Base-by-base conservation (phyloP, 2,888 invertebrate species). In the Aleiodes testaceus region DNA sequence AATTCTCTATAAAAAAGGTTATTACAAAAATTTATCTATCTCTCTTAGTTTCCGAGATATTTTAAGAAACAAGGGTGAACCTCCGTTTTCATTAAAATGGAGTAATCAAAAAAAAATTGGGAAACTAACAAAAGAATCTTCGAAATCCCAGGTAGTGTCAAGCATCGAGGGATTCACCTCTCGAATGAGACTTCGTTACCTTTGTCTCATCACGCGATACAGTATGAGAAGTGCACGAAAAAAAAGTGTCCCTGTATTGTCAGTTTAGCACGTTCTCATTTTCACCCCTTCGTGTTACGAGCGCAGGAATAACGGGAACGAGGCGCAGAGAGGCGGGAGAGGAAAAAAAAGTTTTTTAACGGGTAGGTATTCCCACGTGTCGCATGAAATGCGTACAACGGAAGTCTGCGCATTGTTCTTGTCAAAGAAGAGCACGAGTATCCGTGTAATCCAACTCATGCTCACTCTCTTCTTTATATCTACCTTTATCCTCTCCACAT, bases 161-260 rank as follows among this genome's bases (percentile, higher is more conserved):
- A 74, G 69, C 18, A 44, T 47, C 47, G 45, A 22, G 59, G n/a
- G 16, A 22, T 20, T 18, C 20, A 68, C 55, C 64, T 63, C 72
- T 75, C 73, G 69, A 70, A 70, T 71, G 76, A 73, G 78, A 78
- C 70, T 78, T 80, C 75, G 79, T 78, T 74, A 79, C 77, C 59
- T 80, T 82, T 80, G 82, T 82, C 76, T 75, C 76, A 72, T 74
- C 72, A 61, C 63, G 71, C 53, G 26, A 53, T 30, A 53, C 22
- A 26, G n/a, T 30, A 30, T 53, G 53, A 18, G 52, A 30, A 26
- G 26, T 26, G 11, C 26, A 69, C 70, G 71, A 76, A 77, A 80
- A 81, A 79, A 59, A 59, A 42, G 14, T 42, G 26, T 9, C n/a
- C 42, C 36, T 79, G 79, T 77, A 84, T 84, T 84, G 84, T 84